Conservation (phyloP, 2,113 vertebrate species). For the Chlamydotis undulata region DNA sequence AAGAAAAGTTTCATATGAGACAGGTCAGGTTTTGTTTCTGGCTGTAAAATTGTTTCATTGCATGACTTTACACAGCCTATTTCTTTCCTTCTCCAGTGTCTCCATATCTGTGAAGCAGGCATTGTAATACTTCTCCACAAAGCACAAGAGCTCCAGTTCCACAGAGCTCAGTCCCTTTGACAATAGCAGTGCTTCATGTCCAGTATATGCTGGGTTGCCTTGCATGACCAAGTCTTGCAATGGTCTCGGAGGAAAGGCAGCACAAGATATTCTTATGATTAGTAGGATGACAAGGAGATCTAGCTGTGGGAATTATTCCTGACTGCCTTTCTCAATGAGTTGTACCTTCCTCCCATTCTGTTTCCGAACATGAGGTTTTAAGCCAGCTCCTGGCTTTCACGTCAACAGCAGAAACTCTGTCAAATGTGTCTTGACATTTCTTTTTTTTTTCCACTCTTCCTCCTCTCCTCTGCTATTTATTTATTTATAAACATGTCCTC, state of each 20-base stretch:
- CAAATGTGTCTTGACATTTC: slow-evolving; percentile 2
- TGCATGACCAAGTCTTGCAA: background rate
- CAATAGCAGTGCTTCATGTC: background rate
- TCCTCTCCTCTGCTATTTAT: slow-evolving; percentile 39
- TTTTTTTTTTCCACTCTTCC: background rate
- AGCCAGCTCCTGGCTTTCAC: slow-evolving; percentile 28
- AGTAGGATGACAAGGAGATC: background rate
- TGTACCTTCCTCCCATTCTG: background rate
- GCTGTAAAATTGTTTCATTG: background rate
- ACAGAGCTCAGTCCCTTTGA: background rate
- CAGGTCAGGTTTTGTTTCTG: background rate
- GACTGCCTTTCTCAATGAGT: background rate
- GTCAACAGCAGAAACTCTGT: slow-evolving; percentile 19
- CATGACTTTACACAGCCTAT: background rate
- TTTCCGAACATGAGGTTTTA: slow-evolving; percentile 28
- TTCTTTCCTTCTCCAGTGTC: background rate
- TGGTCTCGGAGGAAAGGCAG: background rate
- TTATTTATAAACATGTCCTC: slow-evolving; percentile 50
- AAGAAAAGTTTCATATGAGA: background rate
- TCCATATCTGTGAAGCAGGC: background rate
- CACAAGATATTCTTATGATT: background rate
- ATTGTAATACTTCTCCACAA: background rate
- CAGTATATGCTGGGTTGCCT: background rate
- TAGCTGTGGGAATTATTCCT: background rate
- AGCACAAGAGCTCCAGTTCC: background rate